Evolutionary conservation across 2,888 invertebrate genomes (phyloP), one percentile per base, ranked within the genome.

Genomic region (Acanthosepion esculentum): DNA sequence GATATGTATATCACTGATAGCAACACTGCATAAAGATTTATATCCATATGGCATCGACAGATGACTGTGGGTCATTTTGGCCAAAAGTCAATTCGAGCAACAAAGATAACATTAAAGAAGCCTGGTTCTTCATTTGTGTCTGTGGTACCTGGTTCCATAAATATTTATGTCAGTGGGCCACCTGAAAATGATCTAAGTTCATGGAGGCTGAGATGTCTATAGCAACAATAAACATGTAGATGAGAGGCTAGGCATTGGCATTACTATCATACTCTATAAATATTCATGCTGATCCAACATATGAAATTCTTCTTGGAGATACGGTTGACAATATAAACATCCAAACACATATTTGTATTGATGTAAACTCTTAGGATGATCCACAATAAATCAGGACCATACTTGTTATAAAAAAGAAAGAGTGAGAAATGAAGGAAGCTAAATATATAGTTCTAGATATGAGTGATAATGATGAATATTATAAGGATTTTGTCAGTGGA

Each of bases 81-180:
- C 29, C 64, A 64, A 64, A 64, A 64, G 64, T 64, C 64, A 78
- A 78, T 78, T 78, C 78, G 18, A 78, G 78, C 78, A n/a, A 78
- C 78, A 12, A n/a, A 78, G 78, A n/a, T n/a, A 78, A 33, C n/a
- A 78, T 33, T 78, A 78, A 33, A n/a, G n/a, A 78, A 78, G 0
- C 78, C n/a, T 33, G 33, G 4, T 78, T 33, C n/a, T 78, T 78
- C n/a, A n/a, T n/a, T n/a, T 78, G n/a, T 78, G 12, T 78, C 78
- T 78, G 26, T 29, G 33, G 15, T 78, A 78, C 78, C 78, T 78
- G 78, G 33, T 78, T 78, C 78, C n/a, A 78, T 78, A 78, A 78
- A 78, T 78, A 78, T 78, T 78, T 78, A 78, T 78, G 78, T 78
- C 78, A 78, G 78, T 78, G 78, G 78, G 78, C 78, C 78, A 78